phyloP scores from a whole-genome alignment of 2,113 vertebrate species.

The Hassar affinis region DNA sequence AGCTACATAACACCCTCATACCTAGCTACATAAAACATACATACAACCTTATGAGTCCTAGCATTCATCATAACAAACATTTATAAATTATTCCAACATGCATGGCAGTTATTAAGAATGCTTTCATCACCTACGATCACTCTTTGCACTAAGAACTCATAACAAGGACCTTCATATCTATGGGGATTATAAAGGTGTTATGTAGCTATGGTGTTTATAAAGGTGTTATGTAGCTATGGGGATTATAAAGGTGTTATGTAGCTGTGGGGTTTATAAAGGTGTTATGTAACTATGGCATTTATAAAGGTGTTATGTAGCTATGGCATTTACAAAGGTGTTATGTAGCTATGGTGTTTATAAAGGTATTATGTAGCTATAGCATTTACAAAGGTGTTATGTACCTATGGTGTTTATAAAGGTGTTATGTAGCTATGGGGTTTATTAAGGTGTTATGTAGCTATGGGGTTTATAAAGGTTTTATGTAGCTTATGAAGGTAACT shows the following conservation, averaged over 20 bases:
- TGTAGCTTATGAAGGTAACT: background rate
- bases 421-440: background rate
- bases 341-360: too few relatives aligned
- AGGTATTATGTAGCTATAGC: too few relatives aligned
- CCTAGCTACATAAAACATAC: background rate
- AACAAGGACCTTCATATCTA: background rate
- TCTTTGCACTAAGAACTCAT: too few relatives aligned
- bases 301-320: background rate
- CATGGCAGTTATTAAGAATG: background rate
- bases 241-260: too few relatives aligned
- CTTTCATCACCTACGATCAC: background rate
- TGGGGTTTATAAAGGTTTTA: background rate
- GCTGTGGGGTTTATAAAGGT: too few relatives aligned
- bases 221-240: too few relatives aligned
- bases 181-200: too few relatives aligned
- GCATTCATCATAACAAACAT: too few relatives aligned
- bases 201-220: too few relatives aligned
- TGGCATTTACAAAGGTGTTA: background rate
- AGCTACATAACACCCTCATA: too few relatives aligned
- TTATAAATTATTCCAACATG: background rate
- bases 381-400: background rate
- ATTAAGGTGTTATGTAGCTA: background rate
- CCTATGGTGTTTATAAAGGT: background rate
- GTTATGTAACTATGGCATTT: background rate
- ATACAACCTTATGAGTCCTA: background rate